Percentiles rank a stretch among this genome's conserved stretches.
Evolutionary conservation across 2,113 vertebrate genomes (phyloP).

Genomic region (Leiothrix lutea): DNA sequence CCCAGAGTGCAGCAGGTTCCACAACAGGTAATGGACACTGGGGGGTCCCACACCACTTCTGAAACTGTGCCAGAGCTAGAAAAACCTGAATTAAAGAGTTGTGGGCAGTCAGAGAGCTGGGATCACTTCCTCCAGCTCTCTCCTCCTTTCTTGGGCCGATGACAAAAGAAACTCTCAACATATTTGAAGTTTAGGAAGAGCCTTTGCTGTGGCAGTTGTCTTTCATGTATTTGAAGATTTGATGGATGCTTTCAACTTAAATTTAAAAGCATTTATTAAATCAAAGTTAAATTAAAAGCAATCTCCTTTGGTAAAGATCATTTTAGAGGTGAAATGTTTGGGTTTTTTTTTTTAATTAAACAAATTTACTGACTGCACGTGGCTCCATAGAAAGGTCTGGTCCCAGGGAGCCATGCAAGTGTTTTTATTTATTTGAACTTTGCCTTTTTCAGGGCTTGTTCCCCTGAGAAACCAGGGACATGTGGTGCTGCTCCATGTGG

Average conservation of each 20-base stretch:
- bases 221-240: background rate
- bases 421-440: constrained; percentile 37
- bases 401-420: background rate
- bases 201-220: background rate
- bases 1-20: constrained; percentile 90
- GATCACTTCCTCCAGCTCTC: background rate
- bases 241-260: background rate
- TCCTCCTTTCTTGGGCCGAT: background rate
- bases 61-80: background rate
- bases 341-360: background rate
- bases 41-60: accelerated
- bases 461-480: constrained; percentile 24
- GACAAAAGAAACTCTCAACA: background rate
- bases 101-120: background rate
- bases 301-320: background rate
- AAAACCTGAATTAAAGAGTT: background rate
- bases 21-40: constrained; percentile 85
- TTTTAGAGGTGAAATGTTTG: background rate
- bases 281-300: background rate
- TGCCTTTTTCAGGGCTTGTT: constrained; percentile 27
- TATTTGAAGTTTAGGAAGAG: background rate
- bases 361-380: background rate
- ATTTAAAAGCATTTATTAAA: background rate
- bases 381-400: background rate
- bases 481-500: background rate